Base-by-base conservation (phyloP, 2,888 invertebrate genomes). In the Sturmia bella region DNA sequence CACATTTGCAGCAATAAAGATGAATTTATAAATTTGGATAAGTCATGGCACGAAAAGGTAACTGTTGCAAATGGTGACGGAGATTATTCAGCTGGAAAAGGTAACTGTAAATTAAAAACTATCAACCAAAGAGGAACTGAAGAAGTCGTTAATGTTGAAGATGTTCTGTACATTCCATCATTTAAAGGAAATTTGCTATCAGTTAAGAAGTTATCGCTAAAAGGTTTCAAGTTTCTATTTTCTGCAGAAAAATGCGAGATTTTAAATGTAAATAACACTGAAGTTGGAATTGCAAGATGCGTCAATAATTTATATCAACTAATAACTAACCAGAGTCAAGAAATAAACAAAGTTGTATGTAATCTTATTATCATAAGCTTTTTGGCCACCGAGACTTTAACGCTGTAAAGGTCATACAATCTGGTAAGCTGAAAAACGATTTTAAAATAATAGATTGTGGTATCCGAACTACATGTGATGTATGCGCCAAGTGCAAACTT, bases 1-100 rank as follows among this genome's bases (percentile, higher is more conserved):
- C 66, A 73, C 13, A 66, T 59, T 37, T 15, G 57, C 19, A 64
- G 24, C 7, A 15, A 50, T 45, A 75, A 59, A 66, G 41, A 17
- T n/a, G 37, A 75, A 12, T 39, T 74, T 21, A 17, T 59, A 48
- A 39, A 12, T 21, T n/a, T 41, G 0, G 21, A 59, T 41, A 39
- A 41, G 17, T 27, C 45, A 5, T n/a, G 39, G 5, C 21, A 41
- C 21, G 76, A 69, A 27, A 59, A 37, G 11, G 59, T 75, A 5
- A 52, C 66, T 0, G 59, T 75, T 9, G 66, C 68, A 48, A 68
- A 57, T 45, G 75, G 68, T 13, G 50, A 72, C 4, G 24, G 21
- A 13, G 41, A 52, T 27, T 11, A 12, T 15, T 61, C 61, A 21
- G 32, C 21, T 24, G 59, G 39, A 11, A 70, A 56, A 50, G 59